Evolutionary conservation across 2,113 vertebrate genomes (phyloP).

Genomic region (Myodes glareolus): DNA sequence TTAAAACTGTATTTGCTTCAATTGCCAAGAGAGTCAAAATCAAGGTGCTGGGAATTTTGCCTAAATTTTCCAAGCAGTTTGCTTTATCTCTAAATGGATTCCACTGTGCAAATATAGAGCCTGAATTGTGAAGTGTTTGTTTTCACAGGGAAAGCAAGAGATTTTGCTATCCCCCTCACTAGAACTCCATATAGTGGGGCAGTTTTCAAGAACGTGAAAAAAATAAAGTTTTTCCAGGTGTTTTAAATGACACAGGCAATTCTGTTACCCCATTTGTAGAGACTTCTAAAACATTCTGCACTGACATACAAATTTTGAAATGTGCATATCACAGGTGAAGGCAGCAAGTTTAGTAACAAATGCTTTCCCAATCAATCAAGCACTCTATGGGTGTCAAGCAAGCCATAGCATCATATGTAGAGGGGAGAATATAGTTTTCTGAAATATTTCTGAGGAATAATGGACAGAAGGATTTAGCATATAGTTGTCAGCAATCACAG

Average conservation of each 20-base stretch:
- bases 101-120: constrained; percentile 1
- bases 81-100: constrained; percentile 27
- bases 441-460: neutral
- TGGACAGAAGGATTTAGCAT: neutral
- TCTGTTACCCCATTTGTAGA: neutral
- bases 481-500: neutral
- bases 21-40: constrained; percentile 69
- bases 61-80: constrained; percentile 69
- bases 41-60: constrained; percentile 67
- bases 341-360: neutral
- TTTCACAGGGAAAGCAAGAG: constrained; percentile 4
- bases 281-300: neutral
- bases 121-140: neutral
- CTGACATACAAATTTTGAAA: neutral
- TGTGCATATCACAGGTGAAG: neutral
- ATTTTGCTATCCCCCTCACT: neutral
- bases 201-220: neutral
- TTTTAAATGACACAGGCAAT: neutral
- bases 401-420: neutral
- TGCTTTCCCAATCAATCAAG: neutral
- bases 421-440: neutral
- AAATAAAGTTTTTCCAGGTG: neutral
- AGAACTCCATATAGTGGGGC: neutral
- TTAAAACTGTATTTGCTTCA: constrained; percentile 71
- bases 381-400: rapidly evolving